Conservation (phyloP, 2,888 invertebrate genomes). For the Nemoura dubitans region DNA sequence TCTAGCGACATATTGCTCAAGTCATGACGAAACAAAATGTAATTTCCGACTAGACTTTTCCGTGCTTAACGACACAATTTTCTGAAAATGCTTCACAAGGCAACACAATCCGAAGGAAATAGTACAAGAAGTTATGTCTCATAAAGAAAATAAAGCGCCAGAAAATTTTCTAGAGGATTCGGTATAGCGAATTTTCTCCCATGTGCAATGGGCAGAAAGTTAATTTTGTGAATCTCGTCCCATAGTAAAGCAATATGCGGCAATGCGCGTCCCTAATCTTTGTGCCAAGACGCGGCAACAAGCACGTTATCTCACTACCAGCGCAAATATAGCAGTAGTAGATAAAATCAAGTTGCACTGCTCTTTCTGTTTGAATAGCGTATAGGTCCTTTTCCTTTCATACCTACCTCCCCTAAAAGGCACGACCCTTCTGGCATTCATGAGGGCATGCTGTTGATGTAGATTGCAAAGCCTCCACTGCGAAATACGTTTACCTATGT, state of each 20-base stretch:
- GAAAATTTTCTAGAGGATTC: not conserved
- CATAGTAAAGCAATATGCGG: not conserved
- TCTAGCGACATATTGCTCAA: not conserved
- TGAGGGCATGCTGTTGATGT: too few relatives aligned
- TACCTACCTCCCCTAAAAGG: not conserved
- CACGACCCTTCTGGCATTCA: not conserved
- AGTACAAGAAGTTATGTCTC: not conserved
- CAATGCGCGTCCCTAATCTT: not conserved
- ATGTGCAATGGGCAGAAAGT: not conserved
- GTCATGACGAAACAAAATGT: not conserved
- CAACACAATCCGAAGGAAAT: not conserved
- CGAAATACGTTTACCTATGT: too few relatives aligned
- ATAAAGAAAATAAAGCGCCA: not conserved
- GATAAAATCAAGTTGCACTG: not conserved
- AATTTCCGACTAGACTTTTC: not conserved
- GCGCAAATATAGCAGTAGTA: not conserved
- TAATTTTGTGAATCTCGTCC: not conserved
- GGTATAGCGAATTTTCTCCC: not conserved
- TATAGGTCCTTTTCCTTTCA: not conserved
- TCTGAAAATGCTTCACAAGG: not conserved
- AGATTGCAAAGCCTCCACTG: too few relatives aligned
- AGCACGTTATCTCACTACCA: not conserved
- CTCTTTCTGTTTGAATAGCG: not conserved
- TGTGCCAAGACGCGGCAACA: not conserved
- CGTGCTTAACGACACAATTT: not conserved